Base-by-base conservation (phyloP, 1,140 invertebrate species). In the Papilio polyxenes region DNA sequence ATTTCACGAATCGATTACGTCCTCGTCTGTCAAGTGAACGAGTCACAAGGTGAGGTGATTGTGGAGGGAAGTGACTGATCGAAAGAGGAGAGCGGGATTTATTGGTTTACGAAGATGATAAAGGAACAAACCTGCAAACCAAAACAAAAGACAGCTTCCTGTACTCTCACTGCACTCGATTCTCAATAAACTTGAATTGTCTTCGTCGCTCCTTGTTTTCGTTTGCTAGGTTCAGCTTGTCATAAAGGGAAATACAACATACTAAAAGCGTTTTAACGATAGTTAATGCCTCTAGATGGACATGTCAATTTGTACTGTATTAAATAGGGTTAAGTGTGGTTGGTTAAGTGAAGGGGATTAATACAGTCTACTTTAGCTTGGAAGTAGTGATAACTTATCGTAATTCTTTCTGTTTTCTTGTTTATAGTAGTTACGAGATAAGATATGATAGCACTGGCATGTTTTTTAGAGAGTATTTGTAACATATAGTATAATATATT, bases 1-100 rank as follows among this genome's bases (percentile, higher is more conserved):
- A 75, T 75, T 75, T 75, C 74, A 75, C 74, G 74, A 44, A 48
- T 75, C 72, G 72, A 75, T 44, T 49, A 49, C 17, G 74, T 75
- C 74, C 74, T 75, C 20, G 74, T 75, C 44, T 49, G 74, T 75
- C 74, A 49, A 44, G 17, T 75, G 74, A 75, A 8, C 44, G 13
- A 40, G 74, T 49, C 74, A 49, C 44, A 23, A 75, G 74, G 15
- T 23, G 74, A 44, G 69, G 23, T 20, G 69, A 31, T 0, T n/a
- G 31, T 10, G 69, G 23, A 72, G 69, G 69, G 37, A 37, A 31
- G 23, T 10, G 1, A 40, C 3, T 59, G 7, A 3, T 59, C 56
- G 56, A 59, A 59, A 59, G n/a, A 59, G 56, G 56, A n/a, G n/a
- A 59, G 56, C 8, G 2, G 56, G 56, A 7, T 59, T n/a, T 59